Conservation (phyloP, 1,140 invertebrate genomes). For the Drosophila grimshawi region DNA sequence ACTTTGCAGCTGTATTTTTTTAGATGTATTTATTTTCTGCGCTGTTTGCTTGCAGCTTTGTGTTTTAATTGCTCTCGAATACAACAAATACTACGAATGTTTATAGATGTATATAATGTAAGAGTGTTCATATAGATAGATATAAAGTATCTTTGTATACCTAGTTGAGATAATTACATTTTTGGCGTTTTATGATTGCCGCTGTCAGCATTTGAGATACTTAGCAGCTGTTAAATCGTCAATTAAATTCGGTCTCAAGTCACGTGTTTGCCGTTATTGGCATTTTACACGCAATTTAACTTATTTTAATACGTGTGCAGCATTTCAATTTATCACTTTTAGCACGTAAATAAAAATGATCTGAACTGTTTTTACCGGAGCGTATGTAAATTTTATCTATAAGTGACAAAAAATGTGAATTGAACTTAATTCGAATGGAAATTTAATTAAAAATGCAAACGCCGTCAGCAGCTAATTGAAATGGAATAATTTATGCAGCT, state of each 20-base stretch:
- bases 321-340: slow-evolving; percentile 38
- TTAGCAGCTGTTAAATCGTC: slow-evolving; percentile 30
- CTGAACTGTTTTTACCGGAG: not conserved
- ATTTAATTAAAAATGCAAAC: slow-evolving; percentile 32
- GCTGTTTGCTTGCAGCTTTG: slow-evolving; percentile 11
- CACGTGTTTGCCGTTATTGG: slow-evolving; percentile 64
- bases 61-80: slow-evolving; percentile 48
- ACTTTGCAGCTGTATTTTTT: slow-evolving; percentile 16
- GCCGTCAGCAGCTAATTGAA: slow-evolving; percentile 47
- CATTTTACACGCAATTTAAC: slow-evolving; percentile 50
- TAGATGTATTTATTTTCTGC: slow-evolving; percentile 18
- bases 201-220: slow-evolving; percentile 35
- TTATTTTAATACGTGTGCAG: slow-evolving; percentile 49
- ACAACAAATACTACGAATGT: slow-evolving; percentile 9
- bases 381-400: slow-evolving; percentile 22
- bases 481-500: slow-evolving; percentile 52
- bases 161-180: slow-evolving; percentile 56
- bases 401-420: not conserved
- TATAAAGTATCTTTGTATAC: slow-evolving; percentile 7
- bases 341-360: slow-evolving; percentile 28
- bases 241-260: slow-evolving; percentile 46
- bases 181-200: slow-evolving; percentile 52
- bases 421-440: not conserved
- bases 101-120: not conserved
- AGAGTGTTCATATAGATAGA: slow-evolving; percentile 6